Evolutionary conservation across 2,113 vertebrate species (phyloP).

Genomic region (Pontoporia blainvillei): DNA sequence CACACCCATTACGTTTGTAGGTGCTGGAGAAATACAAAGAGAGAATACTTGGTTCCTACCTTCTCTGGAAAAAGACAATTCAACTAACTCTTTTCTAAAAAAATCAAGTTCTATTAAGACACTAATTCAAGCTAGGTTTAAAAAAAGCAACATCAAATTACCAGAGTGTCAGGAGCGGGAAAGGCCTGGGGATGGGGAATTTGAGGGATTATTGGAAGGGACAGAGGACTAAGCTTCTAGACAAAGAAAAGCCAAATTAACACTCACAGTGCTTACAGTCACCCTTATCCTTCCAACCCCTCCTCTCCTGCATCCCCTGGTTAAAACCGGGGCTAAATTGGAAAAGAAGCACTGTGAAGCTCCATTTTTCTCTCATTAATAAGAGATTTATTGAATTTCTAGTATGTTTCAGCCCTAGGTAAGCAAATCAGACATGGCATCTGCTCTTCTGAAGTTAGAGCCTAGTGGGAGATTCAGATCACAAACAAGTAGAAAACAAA

Average conservation of each 20-base stretch:
- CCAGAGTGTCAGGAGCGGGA: background rate
- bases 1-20: background rate
- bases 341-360: background rate
- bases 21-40: background rate
- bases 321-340: background rate
- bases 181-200: background rate
- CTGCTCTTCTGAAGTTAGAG: background rate
- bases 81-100: background rate
- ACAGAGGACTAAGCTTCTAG: background rate
- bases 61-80: conserved; percentile 6
- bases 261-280: background rate
- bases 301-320: background rate
- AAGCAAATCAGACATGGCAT: background rate
- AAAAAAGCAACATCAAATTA: conserved; percentile 4
- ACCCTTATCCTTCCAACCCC: background rate
- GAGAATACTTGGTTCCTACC: background rate
- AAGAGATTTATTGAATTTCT: background rate
- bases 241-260: conserved; percentile 37
- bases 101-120: background rate
- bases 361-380: background rate
- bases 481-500: background rate
- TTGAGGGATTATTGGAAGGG: background rate
- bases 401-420: background rate
- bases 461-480: background rate
- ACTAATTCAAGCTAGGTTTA: background rate